Base-by-base conservation (phyloP, 2,888 invertebrate species). In the Phortica okadai region DNA sequence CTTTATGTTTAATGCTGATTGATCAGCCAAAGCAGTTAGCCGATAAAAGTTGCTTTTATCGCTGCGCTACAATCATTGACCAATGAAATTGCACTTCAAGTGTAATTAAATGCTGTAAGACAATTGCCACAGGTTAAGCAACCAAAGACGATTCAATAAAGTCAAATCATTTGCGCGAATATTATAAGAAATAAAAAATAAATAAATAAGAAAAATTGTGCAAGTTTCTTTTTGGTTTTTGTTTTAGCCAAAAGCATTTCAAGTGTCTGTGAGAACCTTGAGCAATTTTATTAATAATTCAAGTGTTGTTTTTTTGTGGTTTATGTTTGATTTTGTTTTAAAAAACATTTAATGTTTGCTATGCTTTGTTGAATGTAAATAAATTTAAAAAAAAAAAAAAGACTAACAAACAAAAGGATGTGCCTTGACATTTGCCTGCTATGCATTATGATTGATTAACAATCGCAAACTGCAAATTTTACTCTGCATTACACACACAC, bases 351-450 rank as follows among this genome's bases (percentile, higher is more conserved):
- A 2, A 33, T 33, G 33, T 33, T 33, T 33, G 33, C 4, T 33
- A 33, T 33, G 33, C 33, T 33, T 33, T 33, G 1, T 4, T 33
- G 33, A 33, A 33, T 33, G 33, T 33, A 56, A 56, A 56, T 1
- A 56, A 6, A n/a, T n/a, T n/a, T n/a, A 62, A 21, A 62, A 25
- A 62, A 16, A 25, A 7, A 56, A 58, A 41, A 21, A 21, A 21
- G 44, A 72, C 76, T 80, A 74, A 81, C 75, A 78, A 56, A 77
- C 44, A 77, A 80, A 85, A 85, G 85, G 87, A 85, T 82, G 79
- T 76, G 80, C 85, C 85, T 87, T 85, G 85, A 85, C 85, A 87
- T 85, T 85, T 85, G 84, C 73, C 69, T 77, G 78, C 78, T 64
- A 11, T 16, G 8, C 10, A 14, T 41, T 82, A 82, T 77, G 83